Conservation (phyloP, 2,888 invertebrate species). For the Chymomyza caudatula region DNA sequence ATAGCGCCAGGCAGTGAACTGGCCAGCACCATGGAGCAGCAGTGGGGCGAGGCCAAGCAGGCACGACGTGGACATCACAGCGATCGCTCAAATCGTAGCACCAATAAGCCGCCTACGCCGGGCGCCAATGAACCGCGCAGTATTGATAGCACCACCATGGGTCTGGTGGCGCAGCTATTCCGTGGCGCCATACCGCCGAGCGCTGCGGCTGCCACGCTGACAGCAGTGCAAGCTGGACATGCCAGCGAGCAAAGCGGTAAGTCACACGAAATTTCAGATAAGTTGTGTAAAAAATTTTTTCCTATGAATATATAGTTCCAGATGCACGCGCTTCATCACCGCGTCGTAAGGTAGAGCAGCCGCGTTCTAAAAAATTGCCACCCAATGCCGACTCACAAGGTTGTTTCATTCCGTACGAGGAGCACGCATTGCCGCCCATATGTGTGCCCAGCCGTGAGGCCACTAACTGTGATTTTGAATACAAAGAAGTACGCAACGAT, state of each 20-base stretch:
- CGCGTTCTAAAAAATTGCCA: conserved; percentile 63
- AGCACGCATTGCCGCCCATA: conserved; percentile 80
- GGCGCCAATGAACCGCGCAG: conserved; percentile 45
- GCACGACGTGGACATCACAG: conserved; percentile 66
- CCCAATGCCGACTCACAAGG: conserved; percentile 68
- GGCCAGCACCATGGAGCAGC: conserved; percentile 85
- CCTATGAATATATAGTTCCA: not conserved
- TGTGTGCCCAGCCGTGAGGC: conserved; percentile 60
- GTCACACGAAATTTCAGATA: not conserved
- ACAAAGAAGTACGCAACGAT: conserved; percentile 79
- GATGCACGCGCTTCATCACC: conserved; percentile 44
- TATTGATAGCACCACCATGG: conserved; percentile 64
- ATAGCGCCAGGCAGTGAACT: conserved; percentile 91
- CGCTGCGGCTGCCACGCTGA: conserved; percentile 66
- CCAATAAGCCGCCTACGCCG: conserved; percentile 60
- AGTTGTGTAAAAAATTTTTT: not conserved
- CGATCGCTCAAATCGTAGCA: conserved; percentile 35
- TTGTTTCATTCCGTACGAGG: conserved; percentile 76
- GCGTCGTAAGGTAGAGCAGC: conserved; percentile 50
- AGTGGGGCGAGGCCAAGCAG: conserved; percentile 80
- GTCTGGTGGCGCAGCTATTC: conserved; percentile 71
- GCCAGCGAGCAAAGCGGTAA: conserved; percentile 29
- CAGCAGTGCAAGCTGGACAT: conserved; percentile 37
- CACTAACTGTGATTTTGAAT: conserved; percentile 68
- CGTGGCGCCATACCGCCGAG: conserved; percentile 74